Base-by-base conservation (phyloP, 2,888 invertebrate genomes). In the Andrena marginata region DNA sequence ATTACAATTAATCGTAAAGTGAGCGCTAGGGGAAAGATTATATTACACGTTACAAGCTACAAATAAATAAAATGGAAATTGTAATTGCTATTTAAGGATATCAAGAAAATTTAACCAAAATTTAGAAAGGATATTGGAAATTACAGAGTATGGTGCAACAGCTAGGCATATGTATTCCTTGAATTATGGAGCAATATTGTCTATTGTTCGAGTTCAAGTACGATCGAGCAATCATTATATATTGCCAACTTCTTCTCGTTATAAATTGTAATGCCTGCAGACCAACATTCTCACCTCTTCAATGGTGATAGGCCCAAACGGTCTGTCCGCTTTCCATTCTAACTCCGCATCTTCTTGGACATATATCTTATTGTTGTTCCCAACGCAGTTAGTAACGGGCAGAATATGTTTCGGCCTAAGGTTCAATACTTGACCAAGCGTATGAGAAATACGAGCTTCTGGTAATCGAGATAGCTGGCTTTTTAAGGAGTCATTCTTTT, bases 211-310 rank as follows among this genome's bases (percentile, higher is more conserved):
- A 42, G 13, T 42, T 42, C 13, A 13, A 42, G 42, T 42, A 16
- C 42, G 16, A 42, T 42, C 42, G 3, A 42, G 42, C 42, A 5
- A 42, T 42, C 42, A 42, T 0, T 48, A 23, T 20, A 7, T 10
- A 8, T 54, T 72, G 13, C 20, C 2, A 69, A 63, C n/a, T 42
- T 62, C 2, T 26, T 54, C 33, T 31, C n/a, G 31, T 73, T 49
- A 87, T 31, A 76, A 10, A 78, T 49, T 82, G 69, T 86, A 85
- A 85, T 90, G 84, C 60, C 91, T 89, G 74, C 89, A 89, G 64
- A 91, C 71, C 56, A 92, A 87, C 90, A 91, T 91, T 78, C 90
- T 92, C 87, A 93, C 93, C 92, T 94, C 92, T 88, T 94, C 91
- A 68, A 90, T 85, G 72, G 93, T 93, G 31, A 93, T 88, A 0